Evolutionary conservation across 2,113 vertebrate species (phyloP).

Genomic region (Hyaena hyaena): DNA sequence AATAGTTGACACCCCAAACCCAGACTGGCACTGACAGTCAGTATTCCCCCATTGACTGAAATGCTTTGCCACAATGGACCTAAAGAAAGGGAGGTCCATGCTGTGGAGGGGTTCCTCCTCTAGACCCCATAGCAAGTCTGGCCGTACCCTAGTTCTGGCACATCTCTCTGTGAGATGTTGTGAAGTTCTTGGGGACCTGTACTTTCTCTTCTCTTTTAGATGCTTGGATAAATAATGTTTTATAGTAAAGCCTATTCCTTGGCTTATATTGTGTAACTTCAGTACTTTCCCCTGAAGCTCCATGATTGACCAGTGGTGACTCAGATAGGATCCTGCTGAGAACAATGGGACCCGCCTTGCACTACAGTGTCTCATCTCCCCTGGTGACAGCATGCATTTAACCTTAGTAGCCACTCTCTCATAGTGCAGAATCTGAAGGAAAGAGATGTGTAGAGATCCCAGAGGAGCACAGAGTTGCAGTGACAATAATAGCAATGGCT

Average conservation of each 20-base stretch:
- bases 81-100: neutral
- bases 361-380: neutral
- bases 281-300: neutral
- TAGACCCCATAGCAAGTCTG: neutral
- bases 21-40: neutral
- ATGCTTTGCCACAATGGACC: neutral
- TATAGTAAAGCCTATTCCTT: neutral
- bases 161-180: neutral
- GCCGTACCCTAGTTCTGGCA: too few species aligned
- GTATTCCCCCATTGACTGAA: neutral
- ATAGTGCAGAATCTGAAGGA: neutral
- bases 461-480: neutral
- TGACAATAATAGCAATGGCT: neutral
- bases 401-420: neutral
- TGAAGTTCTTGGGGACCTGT: neutral
- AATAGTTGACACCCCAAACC: neutral
- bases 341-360: fast-evolving
- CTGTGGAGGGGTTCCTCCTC: neutral
- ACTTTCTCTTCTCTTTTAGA: neutral
- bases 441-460: neutral
- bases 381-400: neutral
- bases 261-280: neutral
- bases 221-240: neutral
- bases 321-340: neutral
- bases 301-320: neutral